Evolutionary conservation across 2,113 vertebrate species (phyloP).

Genomic region (Carassius carassius): DNA sequence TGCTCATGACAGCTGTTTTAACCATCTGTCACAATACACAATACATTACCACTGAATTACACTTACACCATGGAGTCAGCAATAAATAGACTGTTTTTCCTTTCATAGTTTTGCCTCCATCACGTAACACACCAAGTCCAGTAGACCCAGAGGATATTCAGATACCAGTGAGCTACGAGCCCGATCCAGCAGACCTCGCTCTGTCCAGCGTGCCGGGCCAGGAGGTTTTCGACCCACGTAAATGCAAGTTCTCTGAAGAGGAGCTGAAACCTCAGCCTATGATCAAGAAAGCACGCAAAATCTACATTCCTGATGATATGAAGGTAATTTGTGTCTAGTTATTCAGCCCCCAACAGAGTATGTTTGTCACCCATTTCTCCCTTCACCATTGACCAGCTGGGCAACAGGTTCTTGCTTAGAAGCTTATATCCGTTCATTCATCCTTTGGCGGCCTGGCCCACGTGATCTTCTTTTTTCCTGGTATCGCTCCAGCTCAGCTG

Average conservation of each 20-base stretch:
- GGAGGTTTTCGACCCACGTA: slow-evolving; percentile 88
- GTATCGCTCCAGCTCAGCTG: slow-evolving; percentile 61
- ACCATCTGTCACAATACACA: neutral
- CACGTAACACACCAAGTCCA: slow-evolving; percentile 85
- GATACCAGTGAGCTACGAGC: slow-evolving; percentile 83
- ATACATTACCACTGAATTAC: neutral
- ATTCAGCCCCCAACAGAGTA: too few species aligned
- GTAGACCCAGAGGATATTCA: slow-evolving; percentile 88
- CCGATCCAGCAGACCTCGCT: slow-evolving; percentile 85
- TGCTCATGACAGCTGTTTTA: neutral
- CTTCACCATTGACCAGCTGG: slow-evolving; percentile 56
- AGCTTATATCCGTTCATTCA: slow-evolving; percentile 68
- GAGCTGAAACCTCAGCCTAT: slow-evolving; percentile 90
- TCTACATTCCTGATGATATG: slow-evolving; percentile 87
- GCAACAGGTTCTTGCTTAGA: slow-evolving; percentile 64
- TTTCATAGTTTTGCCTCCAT: slow-evolving; percentile 74
- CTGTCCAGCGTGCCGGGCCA: slow-evolving; percentile 89
- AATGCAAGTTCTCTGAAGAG: slow-evolving; percentile 87
- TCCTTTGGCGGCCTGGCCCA: slow-evolving; percentile 19
- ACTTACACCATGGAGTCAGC: neutral
- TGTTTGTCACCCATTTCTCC: slow-evolving; percentile 40
- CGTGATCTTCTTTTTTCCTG: slow-evolving; percentile 60
- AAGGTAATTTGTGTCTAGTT: slow-evolving; percentile 86
- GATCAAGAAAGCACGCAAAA: slow-evolving; percentile 91
- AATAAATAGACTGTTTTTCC: neutral